Evolutionary conservation across 1,140 invertebrate species (phyloP).

Genomic region (Cardiocondyla obscurior): DNA sequence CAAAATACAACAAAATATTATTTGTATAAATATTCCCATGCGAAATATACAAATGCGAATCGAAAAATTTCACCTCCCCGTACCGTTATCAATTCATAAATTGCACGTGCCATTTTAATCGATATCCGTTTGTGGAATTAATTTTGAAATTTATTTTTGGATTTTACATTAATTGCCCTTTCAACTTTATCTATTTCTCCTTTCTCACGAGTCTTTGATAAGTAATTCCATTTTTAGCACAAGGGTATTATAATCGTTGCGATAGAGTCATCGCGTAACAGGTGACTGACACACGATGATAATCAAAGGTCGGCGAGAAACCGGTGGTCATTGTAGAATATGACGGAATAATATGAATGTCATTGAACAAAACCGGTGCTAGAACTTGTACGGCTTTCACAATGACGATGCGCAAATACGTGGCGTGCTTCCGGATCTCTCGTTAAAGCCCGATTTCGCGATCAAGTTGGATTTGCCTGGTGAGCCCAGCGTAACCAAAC

Average conservation of each 20-base stretch:
- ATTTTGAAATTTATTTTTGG: background rate
- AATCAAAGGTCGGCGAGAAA: conserved; percentile 2
- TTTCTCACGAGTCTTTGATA: background rate
- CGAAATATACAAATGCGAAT: background rate
- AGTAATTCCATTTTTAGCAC: background rate
- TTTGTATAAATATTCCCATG: conserved; percentile 9
- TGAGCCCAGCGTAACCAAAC: background rate
- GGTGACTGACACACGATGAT: background rate
- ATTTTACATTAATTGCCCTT: conserved; percentile 1
- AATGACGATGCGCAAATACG: conserved; percentile 5
- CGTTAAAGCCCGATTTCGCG: background rate
- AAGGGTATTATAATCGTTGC: background rate
- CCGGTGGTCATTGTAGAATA: background rate
- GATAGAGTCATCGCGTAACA: background rate
- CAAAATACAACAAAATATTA: background rate
- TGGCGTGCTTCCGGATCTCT: conserved; percentile 19
- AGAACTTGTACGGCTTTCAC: conserved; percentile 21
- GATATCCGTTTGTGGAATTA: background rate
- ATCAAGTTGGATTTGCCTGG: background rate
- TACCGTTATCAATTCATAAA: background rate
- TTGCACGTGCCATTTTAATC: background rate
- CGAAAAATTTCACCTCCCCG: background rate
- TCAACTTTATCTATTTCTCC: background rate
- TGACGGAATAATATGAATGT: background rate
- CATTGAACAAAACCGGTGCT: conserved; percentile 5